Percentiles rank a stretch among this genome's conserved stretches.
Conservation (phyloP, 1,140 invertebrate species). For the Dolichoris vasculosae region DNA sequence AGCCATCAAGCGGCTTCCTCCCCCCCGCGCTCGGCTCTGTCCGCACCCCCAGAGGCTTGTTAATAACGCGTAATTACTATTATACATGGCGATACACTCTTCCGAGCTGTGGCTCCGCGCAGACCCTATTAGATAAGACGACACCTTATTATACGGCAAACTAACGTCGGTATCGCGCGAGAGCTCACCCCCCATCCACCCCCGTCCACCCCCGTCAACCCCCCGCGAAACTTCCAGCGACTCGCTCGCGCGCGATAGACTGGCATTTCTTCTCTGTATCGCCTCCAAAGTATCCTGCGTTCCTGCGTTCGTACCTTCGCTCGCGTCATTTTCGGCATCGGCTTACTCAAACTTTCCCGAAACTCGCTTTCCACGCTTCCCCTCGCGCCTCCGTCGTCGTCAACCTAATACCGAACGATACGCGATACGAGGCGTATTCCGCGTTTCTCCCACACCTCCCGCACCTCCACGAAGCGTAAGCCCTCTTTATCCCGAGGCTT, state of each 20-base stretch:
- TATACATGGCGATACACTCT: constrained; percentile 76
- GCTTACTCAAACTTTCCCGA: constrained; percentile 34
- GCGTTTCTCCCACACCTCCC: not conserved
- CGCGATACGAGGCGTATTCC: not conserved
- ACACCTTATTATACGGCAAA: constrained; percentile 75
- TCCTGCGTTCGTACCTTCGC: constrained; percentile 35
- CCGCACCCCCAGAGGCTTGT: constrained; percentile 71
- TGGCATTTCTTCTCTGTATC: constrained; percentile 27
- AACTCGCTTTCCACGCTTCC: not conserved
- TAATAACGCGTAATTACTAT: constrained; percentile 76
- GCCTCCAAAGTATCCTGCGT: constrained; percentile 12
- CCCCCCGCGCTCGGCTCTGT: constrained; percentile 49
- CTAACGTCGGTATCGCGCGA: constrained; percentile 70
- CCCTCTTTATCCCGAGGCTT: not conserved
- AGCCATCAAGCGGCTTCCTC: constrained; percentile 65
- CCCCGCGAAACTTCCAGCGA: constrained; percentile 54
- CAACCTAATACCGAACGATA: constrained; percentile 11
- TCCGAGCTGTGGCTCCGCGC: constrained; percentile 62
- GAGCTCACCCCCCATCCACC: constrained; percentile 21
- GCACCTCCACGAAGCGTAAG: not conserved
- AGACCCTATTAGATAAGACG: constrained; percentile 75
- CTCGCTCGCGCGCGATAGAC: not conserved
- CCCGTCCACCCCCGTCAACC: constrained; percentile 55
- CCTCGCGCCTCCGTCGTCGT: not conserved
- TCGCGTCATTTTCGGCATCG: constrained; percentile 40